phyloP scores from a whole-genome alignment of 2,797 vertebrate genomes.

The Urophycis tenuis region DNA sequence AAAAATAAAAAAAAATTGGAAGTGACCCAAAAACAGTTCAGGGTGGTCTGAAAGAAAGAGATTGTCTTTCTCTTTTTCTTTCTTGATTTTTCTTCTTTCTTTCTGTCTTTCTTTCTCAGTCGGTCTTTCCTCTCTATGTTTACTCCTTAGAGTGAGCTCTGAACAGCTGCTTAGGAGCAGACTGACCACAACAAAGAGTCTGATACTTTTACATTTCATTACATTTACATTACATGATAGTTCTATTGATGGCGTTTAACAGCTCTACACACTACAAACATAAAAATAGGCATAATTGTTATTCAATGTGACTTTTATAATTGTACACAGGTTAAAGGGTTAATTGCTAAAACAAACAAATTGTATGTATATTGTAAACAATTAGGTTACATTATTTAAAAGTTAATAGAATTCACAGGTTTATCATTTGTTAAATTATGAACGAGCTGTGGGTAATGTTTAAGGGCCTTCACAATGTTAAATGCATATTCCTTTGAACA shows the following conservation, averaged over 20 bases:
- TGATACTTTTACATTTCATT: no score
- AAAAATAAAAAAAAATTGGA: constrained; percentile 38
- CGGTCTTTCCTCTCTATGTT: background rate
- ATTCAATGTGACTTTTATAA: background rate
- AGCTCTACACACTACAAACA: background rate
- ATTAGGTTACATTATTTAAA: background rate
- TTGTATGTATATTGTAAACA: background rate
- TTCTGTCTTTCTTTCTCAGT: background rate
- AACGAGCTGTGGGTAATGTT: background rate
- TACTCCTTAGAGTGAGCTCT: no score
- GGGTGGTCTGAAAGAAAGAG: constrained; percentile 23
- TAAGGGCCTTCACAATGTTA: background rate
- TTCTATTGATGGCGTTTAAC: background rate
- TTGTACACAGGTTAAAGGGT: background rate
- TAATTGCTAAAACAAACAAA: background rate
- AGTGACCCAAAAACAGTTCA: constrained; percentile 34
- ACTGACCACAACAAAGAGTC: background rate
- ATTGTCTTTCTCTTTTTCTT: background rate
- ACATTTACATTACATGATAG: no score
- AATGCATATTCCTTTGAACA: background rate
- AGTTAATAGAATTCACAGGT: background rate
- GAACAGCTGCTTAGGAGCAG: no score
- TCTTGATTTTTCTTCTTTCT: background rate
- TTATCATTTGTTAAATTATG: background rate
- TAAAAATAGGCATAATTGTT: background rate